phyloP scores from a whole-genome alignment of 2,888 invertebrate genomes.

The Zeuzera pyrina region DNA sequence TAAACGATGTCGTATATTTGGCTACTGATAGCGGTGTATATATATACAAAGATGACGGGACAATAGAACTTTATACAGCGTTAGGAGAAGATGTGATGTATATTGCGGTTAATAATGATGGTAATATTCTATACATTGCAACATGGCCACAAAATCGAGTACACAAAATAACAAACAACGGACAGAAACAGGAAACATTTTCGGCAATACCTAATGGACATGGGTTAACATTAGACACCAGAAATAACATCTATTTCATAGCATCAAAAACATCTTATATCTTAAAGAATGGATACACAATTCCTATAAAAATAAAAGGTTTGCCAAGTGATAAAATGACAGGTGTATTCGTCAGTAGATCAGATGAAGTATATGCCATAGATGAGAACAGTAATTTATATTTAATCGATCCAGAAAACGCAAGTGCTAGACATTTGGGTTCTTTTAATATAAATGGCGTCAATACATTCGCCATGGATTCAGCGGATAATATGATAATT shows the following conservation, averaged over 20 bases:
- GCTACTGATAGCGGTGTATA: conserved; percentile 65
- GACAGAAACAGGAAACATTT: conserved; percentile 43
- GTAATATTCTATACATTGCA: conserved; percentile 46
- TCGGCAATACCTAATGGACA: conserved; percentile 54
- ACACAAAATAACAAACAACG: conserved; percentile 45
- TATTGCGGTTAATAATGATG: conserved; percentile 44
- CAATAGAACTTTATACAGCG: conserved; percentile 44
- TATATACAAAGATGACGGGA: conserved; percentile 50
- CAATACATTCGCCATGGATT: conserved; percentile 56
- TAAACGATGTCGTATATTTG: conserved; percentile 56
- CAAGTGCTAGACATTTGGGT: conserved; percentile 41
- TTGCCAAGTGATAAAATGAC: conserved; percentile 52
- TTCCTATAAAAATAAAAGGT: conserved; percentile 54
- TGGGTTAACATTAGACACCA: conserved; percentile 49
- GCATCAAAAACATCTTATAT: conserved; percentile 56
- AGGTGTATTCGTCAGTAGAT: conserved; percentile 49
- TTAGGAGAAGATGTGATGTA: conserved; percentile 63
- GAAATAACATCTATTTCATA: conserved; percentile 55
- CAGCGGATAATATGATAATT: conserved; percentile 50
- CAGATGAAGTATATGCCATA: conserved; percentile 55
- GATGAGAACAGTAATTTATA: conserved; percentile 56
- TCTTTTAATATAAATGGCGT: conserved; percentile 44
- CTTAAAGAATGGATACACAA: conserved; percentile 32
- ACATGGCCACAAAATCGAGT: conserved; percentile 65
- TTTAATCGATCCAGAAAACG: conserved; percentile 39